These are phyloP conservation scores for Procambarus virginalis DNA, from an alignment of 1,140 invertebrate genomes.

Conservation along the genomic window DNA sequence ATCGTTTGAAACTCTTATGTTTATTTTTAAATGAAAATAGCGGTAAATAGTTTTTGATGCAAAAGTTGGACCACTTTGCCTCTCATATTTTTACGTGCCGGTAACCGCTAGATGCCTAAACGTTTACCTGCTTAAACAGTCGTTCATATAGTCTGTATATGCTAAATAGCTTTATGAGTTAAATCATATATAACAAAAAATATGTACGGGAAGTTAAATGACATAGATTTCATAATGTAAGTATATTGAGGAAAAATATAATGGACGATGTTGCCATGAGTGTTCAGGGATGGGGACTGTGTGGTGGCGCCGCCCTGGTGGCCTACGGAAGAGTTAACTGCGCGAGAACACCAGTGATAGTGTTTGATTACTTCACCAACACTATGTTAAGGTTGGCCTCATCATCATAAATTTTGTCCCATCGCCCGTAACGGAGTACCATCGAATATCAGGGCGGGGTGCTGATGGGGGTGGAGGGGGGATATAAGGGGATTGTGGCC, in stretches of 20 bases:
- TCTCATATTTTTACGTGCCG: constrained; percentile 37
- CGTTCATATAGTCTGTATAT: neutral
- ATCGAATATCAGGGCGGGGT: constrained; percentile 4
- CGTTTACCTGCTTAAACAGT: neutral
- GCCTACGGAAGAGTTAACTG: constrained; percentile 1
- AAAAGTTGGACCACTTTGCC: constrained; percentile 60
- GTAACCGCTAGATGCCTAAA: constrained; percentile 16
- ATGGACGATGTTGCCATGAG: neutral
- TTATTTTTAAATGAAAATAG: constrained; percentile 43
- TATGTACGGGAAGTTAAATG: neutral
- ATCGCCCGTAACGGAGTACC: constrained; percentile 6
- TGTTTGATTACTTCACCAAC: constrained; percentile 33
- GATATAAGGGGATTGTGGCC: too few species aligned
- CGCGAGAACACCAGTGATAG: constrained; percentile 27
- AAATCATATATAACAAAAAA: neutral
- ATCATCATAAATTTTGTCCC: constrained; percentile 48
- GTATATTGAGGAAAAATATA: constrained; percentile 25
- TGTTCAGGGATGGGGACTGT: neutral
- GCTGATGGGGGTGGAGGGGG: neutral
- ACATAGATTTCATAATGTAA: neutral
- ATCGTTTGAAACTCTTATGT: too few species aligned
- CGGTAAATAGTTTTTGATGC: constrained; percentile 59
- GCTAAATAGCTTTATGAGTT: neutral
- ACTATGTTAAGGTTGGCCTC: constrained; percentile 31
- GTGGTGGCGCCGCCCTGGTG: constrained; percentile 62